Conservation (phyloP, 1,140 invertebrate genomes). For the Spodoptera litura region DNA sequence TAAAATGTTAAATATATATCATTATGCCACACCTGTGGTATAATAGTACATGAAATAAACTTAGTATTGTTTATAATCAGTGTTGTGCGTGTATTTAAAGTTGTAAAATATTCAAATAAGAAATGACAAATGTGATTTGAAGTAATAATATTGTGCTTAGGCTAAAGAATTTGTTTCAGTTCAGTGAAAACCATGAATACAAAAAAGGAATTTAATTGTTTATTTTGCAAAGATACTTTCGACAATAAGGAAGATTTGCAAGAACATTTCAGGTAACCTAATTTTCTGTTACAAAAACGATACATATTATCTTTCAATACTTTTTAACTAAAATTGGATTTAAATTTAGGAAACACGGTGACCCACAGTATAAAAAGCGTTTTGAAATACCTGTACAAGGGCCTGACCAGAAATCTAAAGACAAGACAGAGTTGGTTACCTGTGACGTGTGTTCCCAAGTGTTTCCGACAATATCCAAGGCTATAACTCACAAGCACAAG, state of each 20-base stretch:
- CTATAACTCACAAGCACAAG: conserved; percentile 90
- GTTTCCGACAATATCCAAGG: conserved; percentile 88
- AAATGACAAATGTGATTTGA: conserved; percentile 15
- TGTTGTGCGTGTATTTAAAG: neutral
- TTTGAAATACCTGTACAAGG: conserved; percentile 55
- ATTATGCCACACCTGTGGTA: neutral
- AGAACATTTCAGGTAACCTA: conserved; percentile 80
- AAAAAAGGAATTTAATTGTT: conserved; percentile 71
- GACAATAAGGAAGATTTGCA: conserved; percentile 76
- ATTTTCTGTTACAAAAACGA: conserved; percentile 19
- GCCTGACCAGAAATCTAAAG: conserved; percentile 59
- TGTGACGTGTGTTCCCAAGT: conserved; percentile 88
- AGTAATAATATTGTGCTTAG: neutral
- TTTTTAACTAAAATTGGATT: conserved; percentile 12
- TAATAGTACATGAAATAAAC: neutral
- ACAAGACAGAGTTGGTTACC: conserved; percentile 72
- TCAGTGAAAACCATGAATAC: conserved; percentile 61
- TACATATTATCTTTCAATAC: neutral
- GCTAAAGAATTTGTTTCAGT: neutral
- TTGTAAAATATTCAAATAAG: neutral
- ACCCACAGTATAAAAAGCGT: conserved; percentile 72
- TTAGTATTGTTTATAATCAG: neutral
- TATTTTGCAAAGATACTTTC: conserved; percentile 80
- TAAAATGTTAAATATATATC: neutral
- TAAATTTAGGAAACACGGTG: conserved; percentile 75